Conservation (phyloP, 2,113 vertebrate species). For the Heterochromis multidens region DNA sequence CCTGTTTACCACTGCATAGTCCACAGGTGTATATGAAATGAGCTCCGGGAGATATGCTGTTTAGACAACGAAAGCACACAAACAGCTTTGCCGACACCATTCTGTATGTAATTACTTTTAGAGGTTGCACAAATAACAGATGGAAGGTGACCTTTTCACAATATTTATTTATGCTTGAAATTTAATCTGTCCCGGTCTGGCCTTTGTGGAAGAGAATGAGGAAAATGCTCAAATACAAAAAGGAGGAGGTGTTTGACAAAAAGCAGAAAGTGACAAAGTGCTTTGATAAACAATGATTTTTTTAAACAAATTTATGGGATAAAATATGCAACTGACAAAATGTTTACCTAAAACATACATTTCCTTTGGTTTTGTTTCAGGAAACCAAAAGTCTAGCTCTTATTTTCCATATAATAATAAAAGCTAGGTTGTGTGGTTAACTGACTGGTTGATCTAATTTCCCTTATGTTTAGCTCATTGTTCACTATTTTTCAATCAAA, state of each 20-base stretch:
- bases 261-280: not conserved
- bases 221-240: conserved; percentile 52
- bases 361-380: not conserved
- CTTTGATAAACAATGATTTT: not conserved
- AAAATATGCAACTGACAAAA: not conserved
- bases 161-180: conserved; percentile 75
- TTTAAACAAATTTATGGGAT: not conserved
- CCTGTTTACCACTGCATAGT: conserved; percentile 42
- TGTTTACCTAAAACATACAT: not conserved
- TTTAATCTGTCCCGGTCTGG: conserved; percentile 66
- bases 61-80: conserved; percentile 67
- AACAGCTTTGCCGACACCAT: conserved; percentile 63
- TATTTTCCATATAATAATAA: not conserved
- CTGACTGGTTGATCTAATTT: not conserved
- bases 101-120: conserved; percentile 74
- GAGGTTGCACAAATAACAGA: conserved; percentile 77
- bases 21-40: conserved; percentile 61
- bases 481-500: conserved; percentile 38
- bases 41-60: conserved; percentile 57
- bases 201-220: conserved; percentile 59
- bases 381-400: not conserved
- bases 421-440: not conserved
- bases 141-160: conserved; percentile 75
- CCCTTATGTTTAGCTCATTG: not conserved
- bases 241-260: conserved; percentile 28